Conservation (phyloP, 1,140 invertebrate genomes). For the Tetraneura akinire region DNA sequence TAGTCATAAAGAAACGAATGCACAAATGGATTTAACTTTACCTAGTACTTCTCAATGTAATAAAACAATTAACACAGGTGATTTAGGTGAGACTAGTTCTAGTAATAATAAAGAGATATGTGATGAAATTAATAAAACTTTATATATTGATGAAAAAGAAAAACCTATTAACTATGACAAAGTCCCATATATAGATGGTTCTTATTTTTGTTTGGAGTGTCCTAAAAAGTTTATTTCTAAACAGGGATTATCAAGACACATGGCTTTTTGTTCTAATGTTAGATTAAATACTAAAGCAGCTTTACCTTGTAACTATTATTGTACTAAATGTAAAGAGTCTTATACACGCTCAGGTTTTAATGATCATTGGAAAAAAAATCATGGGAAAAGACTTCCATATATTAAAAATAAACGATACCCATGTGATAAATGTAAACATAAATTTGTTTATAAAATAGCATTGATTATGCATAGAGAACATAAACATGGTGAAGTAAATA, state of each 20-base stretch:
- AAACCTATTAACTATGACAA: background rate
- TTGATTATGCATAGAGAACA: conserved; percentile 25
- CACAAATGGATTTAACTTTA: background rate
- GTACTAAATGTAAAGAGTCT: conserved; percentile 39
- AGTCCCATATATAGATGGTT: background rate
- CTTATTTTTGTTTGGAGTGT: conserved; percentile 2
- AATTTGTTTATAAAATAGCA: conserved; percentile 31
- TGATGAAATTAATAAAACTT: background rate
- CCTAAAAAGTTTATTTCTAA: conserved; percentile 20
- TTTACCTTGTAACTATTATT: conserved; percentile 20
- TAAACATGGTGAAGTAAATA: background rate
- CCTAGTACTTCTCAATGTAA: background rate
- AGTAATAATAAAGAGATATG: background rate
- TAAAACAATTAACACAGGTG: background rate
- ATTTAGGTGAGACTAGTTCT: background rate
- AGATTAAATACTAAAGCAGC: background rate
- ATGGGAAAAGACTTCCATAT: conserved; percentile 19
- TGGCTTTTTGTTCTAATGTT: background rate
- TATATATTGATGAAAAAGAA: background rate
- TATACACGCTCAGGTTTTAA: background rate
- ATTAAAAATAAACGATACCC: background rate
- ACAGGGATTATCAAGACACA: background rate
- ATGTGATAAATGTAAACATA: background rate
- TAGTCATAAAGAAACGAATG: background rate
- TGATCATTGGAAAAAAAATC: conserved; percentile 12